These are phyloP conservation scores for Electrona antarctica DNA, from an alignment of 2,113 vertebrate genomes.

Conservation along the genomic window DNA sequence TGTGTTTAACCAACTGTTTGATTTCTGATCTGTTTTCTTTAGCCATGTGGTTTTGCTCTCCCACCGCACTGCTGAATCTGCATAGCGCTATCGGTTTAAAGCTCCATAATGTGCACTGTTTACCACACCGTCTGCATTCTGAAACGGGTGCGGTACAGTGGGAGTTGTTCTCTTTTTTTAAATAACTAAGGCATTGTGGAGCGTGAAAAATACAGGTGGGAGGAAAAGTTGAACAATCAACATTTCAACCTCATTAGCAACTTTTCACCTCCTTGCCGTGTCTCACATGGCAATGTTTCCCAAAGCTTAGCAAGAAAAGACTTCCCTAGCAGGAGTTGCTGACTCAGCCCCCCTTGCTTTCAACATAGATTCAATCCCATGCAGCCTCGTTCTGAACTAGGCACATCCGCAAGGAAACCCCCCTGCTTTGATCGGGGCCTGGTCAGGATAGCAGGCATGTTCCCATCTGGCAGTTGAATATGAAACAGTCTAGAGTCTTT, in stretches of 20 bases:
- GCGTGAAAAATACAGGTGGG: conserved; percentile 45
- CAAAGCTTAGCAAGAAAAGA: conserved; percentile 57
- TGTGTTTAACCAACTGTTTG: conserved; percentile 25
- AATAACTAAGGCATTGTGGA: conserved; percentile 23
- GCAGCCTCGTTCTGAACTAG: conserved; percentile 56
- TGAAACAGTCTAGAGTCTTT: conserved; percentile 28
- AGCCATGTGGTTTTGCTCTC: conserved; percentile 9
- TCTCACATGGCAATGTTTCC: conserved; percentile 30
- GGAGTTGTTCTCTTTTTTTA: not conserved
- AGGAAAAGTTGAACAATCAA: conserved; percentile 58
- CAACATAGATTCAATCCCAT: conserved; percentile 38
- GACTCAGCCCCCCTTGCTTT: conserved; percentile 68
- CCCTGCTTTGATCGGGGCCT: conserved; percentile 32
- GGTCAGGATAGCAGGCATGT: conserved; percentile 29
- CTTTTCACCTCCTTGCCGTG: not conserved
- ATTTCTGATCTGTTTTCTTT: conserved; percentile 19
- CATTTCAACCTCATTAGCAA: conserved; percentile 27
- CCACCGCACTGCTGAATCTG: conserved; percentile 37
- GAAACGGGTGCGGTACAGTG: conserved; percentile 41
- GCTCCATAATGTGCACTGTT: conserved; percentile 15
- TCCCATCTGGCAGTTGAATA: conserved; percentile 40
- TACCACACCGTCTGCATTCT: conserved; percentile 42
- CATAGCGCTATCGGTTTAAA: conserved; percentile 27
- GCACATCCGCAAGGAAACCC: conserved; percentile 60
- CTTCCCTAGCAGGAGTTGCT: conserved; percentile 57